Base-by-base conservation (phyloP, 2,113 vertebrate genomes). In the Lepisosteus osseus region DNA sequence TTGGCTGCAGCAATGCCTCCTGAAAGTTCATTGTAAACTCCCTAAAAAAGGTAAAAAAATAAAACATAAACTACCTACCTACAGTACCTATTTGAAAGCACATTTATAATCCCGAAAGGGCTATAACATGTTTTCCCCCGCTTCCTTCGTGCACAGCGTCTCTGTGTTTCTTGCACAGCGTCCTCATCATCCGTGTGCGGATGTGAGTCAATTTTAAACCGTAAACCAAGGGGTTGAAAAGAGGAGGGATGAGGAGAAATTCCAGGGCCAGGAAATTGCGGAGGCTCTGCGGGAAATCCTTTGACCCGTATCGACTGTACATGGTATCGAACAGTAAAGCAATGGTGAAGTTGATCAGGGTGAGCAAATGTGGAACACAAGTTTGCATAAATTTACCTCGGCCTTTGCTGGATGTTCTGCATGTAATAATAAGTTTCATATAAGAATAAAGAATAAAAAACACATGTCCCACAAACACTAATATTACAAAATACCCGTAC, bases 381-480 rank as follows among this genome's bases (percentile, higher is more conserved):
- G 47, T 51, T 9, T 51, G 47, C 47, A 51, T 51, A 2, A 51
- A 59, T n/a, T 59, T 59, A 59, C 12, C n/a, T 13, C 12, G 11
- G 12, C 2, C 57, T 6, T n/a, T n/a, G 1, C 6, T 59, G 14
- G 57, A 59, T 3, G 9, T 59, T 5, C 12, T 13, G 57, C 57
- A 13, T 4, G 12, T 4, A n/a, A 13, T 59, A 0, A 59, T 13
- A 5, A 59, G 5, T 59, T 59, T 59, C 57, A 59, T n/a, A 15
- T 59, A 59, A 4, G 57, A 59, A 59, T n/a, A 59, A n/a, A 59
- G n/a, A 59, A 59, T 59, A n/a, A 59, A 59, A 14, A 59, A 15
- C 4, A 59, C 12, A 59, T 59, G 57, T 11, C 2, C 57, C 12
- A 59, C 1, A 15, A 59, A 59, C n/a, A 59, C n/a, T 2, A 13